Percentiles rank a stretch among this genome's conserved stretches.
phyloP scores from a whole-genome alignment of 2,113 vertebrate genomes.

The Salvator merianae region DNA sequence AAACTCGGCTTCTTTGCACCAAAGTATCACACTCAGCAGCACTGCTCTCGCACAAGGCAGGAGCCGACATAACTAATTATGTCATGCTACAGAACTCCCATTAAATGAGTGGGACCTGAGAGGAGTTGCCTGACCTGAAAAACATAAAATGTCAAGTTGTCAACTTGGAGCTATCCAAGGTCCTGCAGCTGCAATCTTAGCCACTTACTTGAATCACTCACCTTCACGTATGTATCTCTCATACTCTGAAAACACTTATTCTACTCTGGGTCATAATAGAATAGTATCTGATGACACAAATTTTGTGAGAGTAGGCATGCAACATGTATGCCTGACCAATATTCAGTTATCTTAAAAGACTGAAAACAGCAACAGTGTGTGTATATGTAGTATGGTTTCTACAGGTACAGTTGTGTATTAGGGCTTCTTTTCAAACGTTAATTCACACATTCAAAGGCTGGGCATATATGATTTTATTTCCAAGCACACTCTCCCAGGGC shows the following conservation, averaged over 20 bases:
- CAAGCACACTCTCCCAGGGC: not conserved
- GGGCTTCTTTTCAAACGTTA: no score
- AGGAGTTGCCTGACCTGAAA: not conserved
- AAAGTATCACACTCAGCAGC: not conserved
- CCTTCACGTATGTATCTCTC: no score
- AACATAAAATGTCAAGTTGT: not conserved
- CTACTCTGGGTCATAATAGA: not conserved
- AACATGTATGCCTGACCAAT: not conserved
- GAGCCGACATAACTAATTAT: not conserved
- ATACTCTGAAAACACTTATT: not conserved
- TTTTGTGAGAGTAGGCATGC: not conserved
- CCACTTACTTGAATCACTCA: not conserved
- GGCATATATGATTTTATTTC: not conserved
- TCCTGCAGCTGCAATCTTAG: not conserved
- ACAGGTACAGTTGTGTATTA: not conserved
- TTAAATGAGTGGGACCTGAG: not conserved
- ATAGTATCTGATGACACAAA: not conserved
- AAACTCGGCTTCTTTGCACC: not conserved
- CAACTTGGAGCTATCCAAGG: not conserved
- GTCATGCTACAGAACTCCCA: not conserved
- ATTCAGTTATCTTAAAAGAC: not conserved
- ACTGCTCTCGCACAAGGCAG: not conserved
- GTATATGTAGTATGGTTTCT: not conserved
- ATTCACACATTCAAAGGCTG: no score
- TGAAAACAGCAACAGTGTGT: not conserved